Evolutionary conservation across 2,888 invertebrate species (phyloP).

Genomic region (Metopia argyrocephala): DNA sequence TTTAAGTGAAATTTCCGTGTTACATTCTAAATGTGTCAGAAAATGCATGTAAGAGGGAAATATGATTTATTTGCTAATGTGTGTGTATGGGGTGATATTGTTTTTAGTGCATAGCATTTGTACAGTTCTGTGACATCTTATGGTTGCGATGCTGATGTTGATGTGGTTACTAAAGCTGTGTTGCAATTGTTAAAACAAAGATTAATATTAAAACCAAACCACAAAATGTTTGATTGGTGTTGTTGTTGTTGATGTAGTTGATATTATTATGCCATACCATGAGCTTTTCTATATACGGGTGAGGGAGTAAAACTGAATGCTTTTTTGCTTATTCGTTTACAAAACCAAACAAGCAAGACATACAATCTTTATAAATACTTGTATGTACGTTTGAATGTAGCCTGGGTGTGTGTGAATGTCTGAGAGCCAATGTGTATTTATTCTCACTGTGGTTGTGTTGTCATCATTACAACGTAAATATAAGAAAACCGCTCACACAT

Average conservation of each 20-base stretch:
- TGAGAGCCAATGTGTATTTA: neutral
- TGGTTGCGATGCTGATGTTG: neutral
- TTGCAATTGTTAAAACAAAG: conserved; percentile 1
- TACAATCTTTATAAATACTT: neutral
- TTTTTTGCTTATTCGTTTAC: neutral
- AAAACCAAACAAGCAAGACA: neutral
- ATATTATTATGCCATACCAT: neutral
- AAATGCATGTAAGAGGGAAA: neutral
- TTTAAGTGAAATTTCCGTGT: too few species aligned
- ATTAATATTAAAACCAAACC: conserved; percentile 33
- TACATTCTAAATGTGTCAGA: too few species aligned
- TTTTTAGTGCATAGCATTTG: neutral
- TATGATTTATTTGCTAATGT: neutral
- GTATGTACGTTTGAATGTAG: neutral
- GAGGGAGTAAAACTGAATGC: neutral
- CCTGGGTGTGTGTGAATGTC: neutral
- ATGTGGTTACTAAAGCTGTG: neutral
- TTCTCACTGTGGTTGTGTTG: conserved; percentile 15
- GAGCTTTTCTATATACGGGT: too few species aligned
- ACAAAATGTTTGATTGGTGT: neutral
- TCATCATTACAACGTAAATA: neutral
- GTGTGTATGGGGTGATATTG: neutral
- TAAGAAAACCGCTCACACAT: neutral
- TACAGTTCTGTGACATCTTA: neutral
- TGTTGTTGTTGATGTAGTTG: neutral